These are phyloP conservation scores for Antheraea mylitta DNA, from an alignment of 1,140 invertebrate genomes.

Conservation along the genomic window DNA sequence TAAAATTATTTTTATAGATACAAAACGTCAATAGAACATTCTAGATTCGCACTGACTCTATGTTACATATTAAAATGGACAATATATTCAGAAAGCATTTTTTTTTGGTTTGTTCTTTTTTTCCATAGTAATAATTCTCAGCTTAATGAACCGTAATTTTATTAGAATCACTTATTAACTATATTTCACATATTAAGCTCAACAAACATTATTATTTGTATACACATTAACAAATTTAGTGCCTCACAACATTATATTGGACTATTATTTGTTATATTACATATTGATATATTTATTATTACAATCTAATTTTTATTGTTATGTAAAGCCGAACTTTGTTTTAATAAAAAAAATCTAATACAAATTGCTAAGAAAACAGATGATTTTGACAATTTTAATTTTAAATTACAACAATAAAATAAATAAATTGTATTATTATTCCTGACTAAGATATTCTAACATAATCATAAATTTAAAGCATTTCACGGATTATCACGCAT, in stretches of 20 bases:
- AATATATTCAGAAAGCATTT: not conserved
- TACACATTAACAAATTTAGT: constrained; percentile 15
- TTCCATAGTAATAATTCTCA: no score
- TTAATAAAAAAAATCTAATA: not conserved
- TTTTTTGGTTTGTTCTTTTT: no score
- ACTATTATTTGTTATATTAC: constrained; percentile 1
- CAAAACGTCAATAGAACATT: not conserved
- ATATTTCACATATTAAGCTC: constrained; percentile 11
- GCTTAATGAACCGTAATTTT: no score
- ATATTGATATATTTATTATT: constrained; percentile 5
- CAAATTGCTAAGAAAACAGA: no score
- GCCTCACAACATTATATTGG: constrained; percentile 8
- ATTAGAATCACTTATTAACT: not conserved
- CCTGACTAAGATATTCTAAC: no score
- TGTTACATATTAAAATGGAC: not conserved
- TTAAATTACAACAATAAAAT: no score
- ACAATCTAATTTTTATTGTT: not conserved
- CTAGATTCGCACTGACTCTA: not conserved
- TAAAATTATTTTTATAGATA: not conserved
- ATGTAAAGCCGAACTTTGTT: not conserved
- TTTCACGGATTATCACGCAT: no score
- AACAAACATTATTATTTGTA: constrained; percentile 13
- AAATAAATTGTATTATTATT: no score
- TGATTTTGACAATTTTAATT: no score
- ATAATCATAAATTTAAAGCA: no score